Conservation (phyloP, 2,888 invertebrate species). For the Conomelus anceps region DNA sequence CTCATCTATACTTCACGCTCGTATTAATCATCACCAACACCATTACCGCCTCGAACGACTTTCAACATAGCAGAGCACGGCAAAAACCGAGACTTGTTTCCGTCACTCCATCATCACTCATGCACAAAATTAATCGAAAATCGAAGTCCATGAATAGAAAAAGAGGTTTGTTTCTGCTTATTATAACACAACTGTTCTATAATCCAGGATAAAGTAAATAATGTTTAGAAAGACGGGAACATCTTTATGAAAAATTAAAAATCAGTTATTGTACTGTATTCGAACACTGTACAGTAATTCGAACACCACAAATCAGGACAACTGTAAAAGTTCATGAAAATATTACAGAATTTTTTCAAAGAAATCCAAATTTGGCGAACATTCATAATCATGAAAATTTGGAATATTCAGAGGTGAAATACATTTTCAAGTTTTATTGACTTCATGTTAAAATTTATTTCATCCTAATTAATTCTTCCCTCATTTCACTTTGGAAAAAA, state of each 20-base stretch:
- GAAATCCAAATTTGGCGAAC: too few species aligned
- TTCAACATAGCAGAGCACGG: neutral
- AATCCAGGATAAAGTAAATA: neutral
- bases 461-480: too few species aligned
- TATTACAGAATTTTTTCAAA: too few species aligned
- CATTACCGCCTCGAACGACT: neutral
- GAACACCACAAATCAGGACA: too few species aligned
- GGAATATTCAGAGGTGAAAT: too few species aligned
- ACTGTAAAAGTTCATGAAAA: too few species aligned
- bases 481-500: too few species aligned
- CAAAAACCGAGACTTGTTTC: neutral
- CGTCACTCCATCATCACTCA: neutral
- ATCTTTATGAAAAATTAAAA: neutral
- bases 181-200: neutral
- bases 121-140: neutral
- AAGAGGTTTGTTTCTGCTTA: neutral
- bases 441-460: too few species aligned
- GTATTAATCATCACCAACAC: neutral
- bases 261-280: too few species aligned
- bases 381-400: too few species aligned
- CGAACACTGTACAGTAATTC: too few species aligned
- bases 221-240: neutral
- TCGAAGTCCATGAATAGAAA: neutral
- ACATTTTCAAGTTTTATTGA: too few species aligned
- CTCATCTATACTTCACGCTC: neutral